Evolutionary conservation across 2,888 invertebrate genomes (phyloP), one percentile per base, ranked within the genome.

Genomic region (Gymnoscelis rufifasciata): DNA sequence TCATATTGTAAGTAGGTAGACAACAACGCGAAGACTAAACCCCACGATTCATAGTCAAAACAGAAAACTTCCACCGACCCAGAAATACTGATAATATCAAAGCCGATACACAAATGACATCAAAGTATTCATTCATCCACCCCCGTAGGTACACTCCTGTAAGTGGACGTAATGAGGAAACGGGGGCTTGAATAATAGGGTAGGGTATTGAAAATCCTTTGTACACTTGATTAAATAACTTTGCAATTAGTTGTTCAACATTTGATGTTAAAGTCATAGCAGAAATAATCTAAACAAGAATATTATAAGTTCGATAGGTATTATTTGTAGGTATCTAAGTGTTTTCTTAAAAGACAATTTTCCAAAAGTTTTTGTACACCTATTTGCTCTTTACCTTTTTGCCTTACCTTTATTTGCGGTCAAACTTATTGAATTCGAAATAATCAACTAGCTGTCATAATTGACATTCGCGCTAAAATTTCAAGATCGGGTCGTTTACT

Each of bases 41-140:
- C 14, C 31, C 14, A 12, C 15, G 28, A 19, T 24, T 44, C 35
- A 40, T 38, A n/a, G 19, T 37, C 27, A 43, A 39, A 39, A 36
- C 37, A 47, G 46, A 46, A 51, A 50, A 38, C 40, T 47, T 39
- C 24, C 52, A 52, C 29, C 48, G 42, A 48, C 19, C 46, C 46
- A 56, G 50, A 52, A 56, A 55, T 48, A 44, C 46, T 48, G 47
- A 56, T 56, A 54, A 54, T 54, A 50, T 52, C 44, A 51, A 46
- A 53, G 57, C 40, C 38, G 44, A 54, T 54, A 51, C 47, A 29
- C 54, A 52, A 51, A 52, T 52, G 50, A 52, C 55, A 53, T 54
- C 47, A 54, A 54, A 54, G 54, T 53, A 46, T 51, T 23, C 35
- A 46, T 51, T 23, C 35, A 51, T 47, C 44, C 51, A 41, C 13